Conservation (phyloP, 2,113 vertebrate genomes). For the Microcebus lehilahytsara region DNA sequence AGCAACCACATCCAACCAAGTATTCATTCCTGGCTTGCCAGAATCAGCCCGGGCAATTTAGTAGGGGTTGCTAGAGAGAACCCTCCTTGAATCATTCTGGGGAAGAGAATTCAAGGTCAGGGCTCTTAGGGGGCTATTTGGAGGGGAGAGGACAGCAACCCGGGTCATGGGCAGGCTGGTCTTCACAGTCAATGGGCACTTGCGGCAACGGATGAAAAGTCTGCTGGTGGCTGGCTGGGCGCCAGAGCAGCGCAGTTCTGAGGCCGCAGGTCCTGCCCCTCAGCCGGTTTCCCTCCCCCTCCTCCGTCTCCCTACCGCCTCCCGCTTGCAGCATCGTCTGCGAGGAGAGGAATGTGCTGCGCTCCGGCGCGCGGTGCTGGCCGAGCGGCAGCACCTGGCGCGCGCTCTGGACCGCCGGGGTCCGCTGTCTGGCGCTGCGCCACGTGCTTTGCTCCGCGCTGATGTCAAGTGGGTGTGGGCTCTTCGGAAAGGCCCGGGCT, state of each 20-base stretch:
- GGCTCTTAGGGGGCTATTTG: neutral
- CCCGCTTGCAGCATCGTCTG: conserved; percentile 64
- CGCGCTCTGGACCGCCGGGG: conserved; percentile 17
- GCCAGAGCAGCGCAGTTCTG: conserved; percentile 34
- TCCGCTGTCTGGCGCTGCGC: conserved; percentile 55
- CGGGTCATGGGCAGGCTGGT: conserved; percentile 81
- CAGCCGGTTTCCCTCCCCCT: conserved; percentile 15
- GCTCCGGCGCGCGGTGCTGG: conserved; percentile 49
- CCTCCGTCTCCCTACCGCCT: conserved; percentile 37
- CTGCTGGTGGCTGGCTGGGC: conserved; percentile 82
- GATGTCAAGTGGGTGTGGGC: conserved; percentile 87
- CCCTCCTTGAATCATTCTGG: neutral
- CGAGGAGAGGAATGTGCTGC: conserved; percentile 61
- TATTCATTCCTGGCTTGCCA: neutral
- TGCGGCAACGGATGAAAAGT: conserved; percentile 84
- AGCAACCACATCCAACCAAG: neutral
- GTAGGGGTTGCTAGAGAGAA: neutral
- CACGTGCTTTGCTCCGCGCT: conserved; percentile 73
- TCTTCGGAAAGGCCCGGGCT: conserved; percentile 74
- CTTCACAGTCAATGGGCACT: conserved; percentile 81
- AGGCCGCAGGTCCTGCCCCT: conserved; percentile 62
- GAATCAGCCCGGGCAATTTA: neutral
- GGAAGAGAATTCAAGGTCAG: conserved; percentile 80
- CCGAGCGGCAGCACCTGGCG: neutral
- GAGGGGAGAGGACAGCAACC: conserved; percentile 35